Base-by-base conservation (phyloP, 2,888 invertebrate genomes). In the Drosophila meridiana region DNA sequence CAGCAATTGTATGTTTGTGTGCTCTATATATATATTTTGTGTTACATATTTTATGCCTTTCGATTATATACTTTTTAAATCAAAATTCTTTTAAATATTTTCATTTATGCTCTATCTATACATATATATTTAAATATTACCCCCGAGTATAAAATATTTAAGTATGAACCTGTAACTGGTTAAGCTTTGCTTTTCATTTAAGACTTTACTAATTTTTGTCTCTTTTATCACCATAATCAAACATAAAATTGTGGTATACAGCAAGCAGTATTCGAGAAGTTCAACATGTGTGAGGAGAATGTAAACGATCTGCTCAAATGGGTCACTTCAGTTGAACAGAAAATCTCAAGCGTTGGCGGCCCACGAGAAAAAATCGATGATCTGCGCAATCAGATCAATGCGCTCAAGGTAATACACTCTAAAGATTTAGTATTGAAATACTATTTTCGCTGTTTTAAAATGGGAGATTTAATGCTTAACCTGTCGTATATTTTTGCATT, bases 221-320 rank as follows among this genome's bases (percentile, higher is more conserved):
- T 69, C 68, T 7, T 62, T 63, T 47, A 59, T n/a, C 53, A 60
- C 52, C 47, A 60, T 48, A 28, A 61, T 76, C 43, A 58, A 75
- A 66, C 53, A 50, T 43, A 34, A 53, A 58, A 69, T 63, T 42
- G 58, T 56, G 68, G 45, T 26, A 48, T 45, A 64, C 95, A 98
- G 98, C 97, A 98, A 97, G 98, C 98, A 91, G 97, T 98, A 87
- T 97, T 98, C 94, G 98, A 98, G 93, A 98, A 98, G 93, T 98
- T 98, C 95, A 96, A 97, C 92, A 94, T 97, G 89, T 98, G 98
- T 93, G 97, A 97, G 93, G 97, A 98, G 93, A 96, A 96, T 48
- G 94, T 98, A 70, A 95, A 96, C 75, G 97, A 97, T 92, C 94
- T 98, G 69, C 94, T 98, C 85, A 96, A 97, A 93, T 98, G 98